Evolutionary conservation across 2,797 vertebrate species (phyloP), one percentile per base, ranked within the genome.

Genomic region (Galagoides demidoff): DNA sequence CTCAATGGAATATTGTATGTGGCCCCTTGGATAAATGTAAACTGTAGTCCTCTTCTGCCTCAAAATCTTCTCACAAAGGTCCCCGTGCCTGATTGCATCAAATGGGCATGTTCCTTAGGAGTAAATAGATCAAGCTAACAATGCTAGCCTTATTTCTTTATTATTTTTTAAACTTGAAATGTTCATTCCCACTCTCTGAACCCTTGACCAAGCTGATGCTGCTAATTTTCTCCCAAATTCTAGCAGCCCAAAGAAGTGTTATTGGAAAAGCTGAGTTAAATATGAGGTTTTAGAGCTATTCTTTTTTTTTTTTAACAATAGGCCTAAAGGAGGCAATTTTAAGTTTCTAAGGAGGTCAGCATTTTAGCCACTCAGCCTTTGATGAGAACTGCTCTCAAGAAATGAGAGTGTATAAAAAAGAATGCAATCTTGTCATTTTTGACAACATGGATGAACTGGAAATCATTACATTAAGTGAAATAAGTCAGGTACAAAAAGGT

Each of bases 221-320:
- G n/a, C 8, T 34, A 77, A 39, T 37, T 79, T 37, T 31, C 29
- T 43, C 4, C 43, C n/a, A 79, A 10, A 70, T 1, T 10, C 0
- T 13, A 70, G 37, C 55, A 59, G 70, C 22, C 37, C 70, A 23
- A 55, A 79, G 31, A 43, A 31, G 34, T 45, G 39, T 71, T 34
- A 22, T 0, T 13, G 49, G 37, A 92, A 37, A 73, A 34, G 7
- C 43, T 71, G 91, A 68, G 59, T 68, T 64, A 16, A 61, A 37
- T 23, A 19, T 64, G 49, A 64, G 37, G n/a, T 81, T 83, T 64
- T 45, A 27, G 68, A 88, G 3, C 3, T 49, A 7, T 49, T 45
- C 39, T 82, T 68, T 91, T 63, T 34, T n/a, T 79, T 74, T 92
- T 66, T 59, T 39, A 94, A 86, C 49, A 79, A 10, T 4, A 86